These are phyloP conservation scores for Vandiemenella viatica DNA, from an alignment of 2,888 invertebrate species.

Conservation along the genomic window DNA sequence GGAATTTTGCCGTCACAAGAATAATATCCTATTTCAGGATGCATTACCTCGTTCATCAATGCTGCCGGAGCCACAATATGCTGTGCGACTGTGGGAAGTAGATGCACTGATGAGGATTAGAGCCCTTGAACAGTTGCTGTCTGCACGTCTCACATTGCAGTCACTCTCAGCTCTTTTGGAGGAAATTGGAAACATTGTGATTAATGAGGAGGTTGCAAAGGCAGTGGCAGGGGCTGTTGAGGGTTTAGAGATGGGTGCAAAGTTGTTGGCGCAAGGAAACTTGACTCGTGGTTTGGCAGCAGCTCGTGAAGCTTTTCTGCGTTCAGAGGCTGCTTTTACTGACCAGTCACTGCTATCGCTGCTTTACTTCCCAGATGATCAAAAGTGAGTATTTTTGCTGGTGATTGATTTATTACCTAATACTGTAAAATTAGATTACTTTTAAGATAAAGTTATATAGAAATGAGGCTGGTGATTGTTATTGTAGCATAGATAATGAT, in stretches of 20 bases:
- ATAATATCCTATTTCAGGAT: too few species aligned
- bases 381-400: slow-evolving; percentile 66
- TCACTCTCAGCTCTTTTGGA: slow-evolving; percentile 44
- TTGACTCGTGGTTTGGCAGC: slow-evolving; percentile 48
- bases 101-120: slow-evolving; percentile 53
- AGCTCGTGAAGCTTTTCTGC: slow-evolving; percentile 61
- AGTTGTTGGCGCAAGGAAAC: slow-evolving; percentile 36
- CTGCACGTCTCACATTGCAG: slow-evolving; percentile 44
- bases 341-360: slow-evolving; percentile 86
- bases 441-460: too few species aligned
- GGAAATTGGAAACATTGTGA: slow-evolving; percentile 89
- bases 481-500: too few species aligned
- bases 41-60: too few species aligned
- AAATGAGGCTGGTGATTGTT: too few species aligned
- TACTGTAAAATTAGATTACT: too few species aligned
- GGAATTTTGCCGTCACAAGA: too few species aligned
- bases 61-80: too few species aligned
- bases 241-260: slow-evolving; percentile 46
- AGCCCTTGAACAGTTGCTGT: slow-evolving; percentile 54
- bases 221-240: slow-evolving; percentile 35
- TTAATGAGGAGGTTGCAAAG: slow-evolving; percentile 66
- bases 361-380: slow-evolving; percentile 96
- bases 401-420: too few species aligned
- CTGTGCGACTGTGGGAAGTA: slow-evolving; percentile 56
- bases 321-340: slow-evolving; percentile 80